Conservation (phyloP, 2,113 vertebrate genomes). For the Zosterops hypoxanthus region DNA sequence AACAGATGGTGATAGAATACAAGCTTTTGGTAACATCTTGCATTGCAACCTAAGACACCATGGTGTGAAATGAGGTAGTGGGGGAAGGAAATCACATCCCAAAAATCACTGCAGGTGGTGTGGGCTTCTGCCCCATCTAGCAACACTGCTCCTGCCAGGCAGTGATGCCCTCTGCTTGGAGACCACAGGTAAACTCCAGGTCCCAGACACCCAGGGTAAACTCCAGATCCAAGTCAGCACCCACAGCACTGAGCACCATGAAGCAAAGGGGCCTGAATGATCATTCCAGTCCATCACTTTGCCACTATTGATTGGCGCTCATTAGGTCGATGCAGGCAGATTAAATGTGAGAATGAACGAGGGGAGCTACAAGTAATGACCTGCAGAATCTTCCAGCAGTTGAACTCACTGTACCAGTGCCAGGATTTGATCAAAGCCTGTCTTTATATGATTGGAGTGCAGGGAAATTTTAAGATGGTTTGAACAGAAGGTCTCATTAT, state of each 20-base stretch:
- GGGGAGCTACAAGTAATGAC: background rate
- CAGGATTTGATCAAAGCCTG: background rate
- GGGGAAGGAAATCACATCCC: background rate
- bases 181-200: background rate
- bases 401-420: background rate
- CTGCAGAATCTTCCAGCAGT: background rate
- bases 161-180: background rate
- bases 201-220: too few species aligned
- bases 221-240: background rate
- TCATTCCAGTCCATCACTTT: background rate
- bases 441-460: background rate
- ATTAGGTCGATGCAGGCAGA: background rate
- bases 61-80: background rate
- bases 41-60: background rate
- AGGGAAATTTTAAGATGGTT: background rate
- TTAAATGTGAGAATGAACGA: background rate
- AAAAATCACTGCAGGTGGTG: background rate
- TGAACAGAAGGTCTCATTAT: background rate
- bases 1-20: background rate
- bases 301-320: background rate
- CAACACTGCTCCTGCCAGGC: accelerated
- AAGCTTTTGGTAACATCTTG: background rate
- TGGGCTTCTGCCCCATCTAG: accelerated
- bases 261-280: background rate
- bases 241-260: background rate